Conservation (phyloP, 1,140 invertebrate genomes). For the Streblospio benedicti region DNA sequence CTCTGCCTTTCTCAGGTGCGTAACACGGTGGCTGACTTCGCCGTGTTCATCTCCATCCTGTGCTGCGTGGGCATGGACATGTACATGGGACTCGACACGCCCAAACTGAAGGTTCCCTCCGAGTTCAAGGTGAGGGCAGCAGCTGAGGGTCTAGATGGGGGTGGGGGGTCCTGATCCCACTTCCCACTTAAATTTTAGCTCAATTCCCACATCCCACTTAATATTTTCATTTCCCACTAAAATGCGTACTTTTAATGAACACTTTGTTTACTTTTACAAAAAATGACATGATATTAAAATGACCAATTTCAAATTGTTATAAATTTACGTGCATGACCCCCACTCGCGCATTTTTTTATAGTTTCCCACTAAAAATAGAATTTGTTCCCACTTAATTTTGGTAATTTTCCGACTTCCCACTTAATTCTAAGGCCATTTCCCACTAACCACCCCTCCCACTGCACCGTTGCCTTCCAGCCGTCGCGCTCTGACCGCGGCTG, state of each 20-base stretch:
- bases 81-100: conserved; percentile 41
- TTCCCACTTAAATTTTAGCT: background rate
- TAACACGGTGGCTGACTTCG: conserved; percentile 47
- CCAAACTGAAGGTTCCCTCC: conserved; percentile 44
- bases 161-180: background rate
- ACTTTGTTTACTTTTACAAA: background rate
- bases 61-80: conserved; percentile 41
- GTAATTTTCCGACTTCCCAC: too few relatives aligned
- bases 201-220: too few relatives aligned
- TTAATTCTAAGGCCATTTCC: too few relatives aligned
- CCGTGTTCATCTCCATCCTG: conserved; percentile 49
- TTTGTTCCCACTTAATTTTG: too few relatives aligned
- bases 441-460: too few relatives aligned
- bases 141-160: background rate
- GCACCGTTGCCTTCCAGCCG: background rate
- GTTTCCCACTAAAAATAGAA: too few relatives aligned
- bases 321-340: too few relatives aligned
- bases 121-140: conserved; percentile 16
- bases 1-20: conserved; percentile 32
- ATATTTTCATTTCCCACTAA: too few relatives aligned
- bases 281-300: background rate
- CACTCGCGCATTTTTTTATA: too few relatives aligned
- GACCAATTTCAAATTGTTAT: too few relatives aligned
- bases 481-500: background rate
- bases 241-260: too few relatives aligned